phyloP scores from a whole-genome alignment of 2,113 vertebrate species.

The Pachyramphus minor region DNA sequence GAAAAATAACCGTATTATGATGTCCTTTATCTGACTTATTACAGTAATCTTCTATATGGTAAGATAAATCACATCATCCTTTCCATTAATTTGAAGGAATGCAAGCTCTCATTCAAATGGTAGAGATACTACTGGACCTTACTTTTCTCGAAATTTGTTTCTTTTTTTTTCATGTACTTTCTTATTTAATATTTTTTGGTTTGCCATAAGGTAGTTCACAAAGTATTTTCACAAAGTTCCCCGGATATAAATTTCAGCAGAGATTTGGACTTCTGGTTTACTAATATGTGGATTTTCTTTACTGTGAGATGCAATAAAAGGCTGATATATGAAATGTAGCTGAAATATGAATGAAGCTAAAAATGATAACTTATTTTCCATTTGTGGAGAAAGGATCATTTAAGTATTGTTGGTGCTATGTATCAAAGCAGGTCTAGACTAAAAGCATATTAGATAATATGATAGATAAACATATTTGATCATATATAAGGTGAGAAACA shows the following conservation, averaged over 20 bases:
- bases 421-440: not conserved
- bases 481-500: not conserved
- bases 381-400: not conserved
- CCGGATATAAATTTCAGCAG: not conserved
- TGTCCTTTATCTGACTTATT: not conserved
- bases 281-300: not conserved
- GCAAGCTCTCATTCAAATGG: not conserved
- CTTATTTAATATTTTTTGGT: not conserved
- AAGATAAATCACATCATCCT: not conserved
- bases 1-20: not conserved
- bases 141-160: not conserved
- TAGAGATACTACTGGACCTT: not conserved
- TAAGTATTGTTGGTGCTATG: not conserved
- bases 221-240: not conserved
- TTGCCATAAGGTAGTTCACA: not conserved
- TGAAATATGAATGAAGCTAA: not conserved
- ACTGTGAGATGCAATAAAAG: not conserved
- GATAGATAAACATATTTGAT: not conserved
- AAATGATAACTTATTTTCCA: not conserved
- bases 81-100: not conserved
- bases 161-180: not conserved
- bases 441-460: not conserved
- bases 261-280: not conserved
- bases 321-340: not conserved
- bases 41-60: not conserved